Evolutionary conservation across 2,113 vertebrate species (phyloP).

Genomic region (Lepisosteus osseus): DNA sequence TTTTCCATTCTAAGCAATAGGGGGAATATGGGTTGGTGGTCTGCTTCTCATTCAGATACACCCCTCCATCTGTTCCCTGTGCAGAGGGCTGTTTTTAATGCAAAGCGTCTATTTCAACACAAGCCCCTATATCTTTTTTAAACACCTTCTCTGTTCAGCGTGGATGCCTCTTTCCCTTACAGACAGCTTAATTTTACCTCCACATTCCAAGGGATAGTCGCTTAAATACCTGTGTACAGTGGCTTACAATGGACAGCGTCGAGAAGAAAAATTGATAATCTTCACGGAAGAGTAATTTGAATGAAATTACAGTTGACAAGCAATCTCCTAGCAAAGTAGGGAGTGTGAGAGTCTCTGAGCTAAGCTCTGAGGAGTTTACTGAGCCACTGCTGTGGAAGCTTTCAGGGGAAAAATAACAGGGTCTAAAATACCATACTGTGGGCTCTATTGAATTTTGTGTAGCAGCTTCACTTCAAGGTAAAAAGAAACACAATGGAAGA

Average conservation of each 20-base stretch:
- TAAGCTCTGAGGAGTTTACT: conserved; percentile 70
- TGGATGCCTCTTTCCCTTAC: conserved; percentile 46
- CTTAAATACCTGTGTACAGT: conserved; percentile 80
- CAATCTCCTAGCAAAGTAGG: conserved; percentile 74
- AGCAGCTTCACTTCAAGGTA: conserved; percentile 58
- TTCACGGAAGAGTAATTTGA: conserved; percentile 83
- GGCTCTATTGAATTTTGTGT: conserved; percentile 70
- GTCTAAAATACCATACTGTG: conserved; percentile 62
- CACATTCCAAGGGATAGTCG: conserved; percentile 59
- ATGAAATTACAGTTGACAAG: conserved; percentile 90
- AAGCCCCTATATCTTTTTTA: conserved; percentile 53
- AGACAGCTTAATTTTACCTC: conserved; percentile 58
- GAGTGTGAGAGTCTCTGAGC: conserved; percentile 60
- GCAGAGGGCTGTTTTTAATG: conserved; percentile 54
- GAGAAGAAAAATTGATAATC: conserved; percentile 86
- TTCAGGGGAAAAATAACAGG: conserved; percentile 57
- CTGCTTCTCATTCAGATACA: conserved; percentile 57
- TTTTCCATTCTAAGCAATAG: conserved; percentile 75
- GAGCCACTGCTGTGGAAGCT: conserved; percentile 66
- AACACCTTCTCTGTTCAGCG: conserved; percentile 58
- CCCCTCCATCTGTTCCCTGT: conserved; percentile 72
- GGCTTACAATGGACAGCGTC: conserved; percentile 79
- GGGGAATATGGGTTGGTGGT: conserved; percentile 68
- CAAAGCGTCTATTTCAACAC: conserved; percentile 62
- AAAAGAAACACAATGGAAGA: conserved; percentile 85